Conservation (phyloP, 2,888 invertebrate genomes). For the Tinea trinotella region DNA sequence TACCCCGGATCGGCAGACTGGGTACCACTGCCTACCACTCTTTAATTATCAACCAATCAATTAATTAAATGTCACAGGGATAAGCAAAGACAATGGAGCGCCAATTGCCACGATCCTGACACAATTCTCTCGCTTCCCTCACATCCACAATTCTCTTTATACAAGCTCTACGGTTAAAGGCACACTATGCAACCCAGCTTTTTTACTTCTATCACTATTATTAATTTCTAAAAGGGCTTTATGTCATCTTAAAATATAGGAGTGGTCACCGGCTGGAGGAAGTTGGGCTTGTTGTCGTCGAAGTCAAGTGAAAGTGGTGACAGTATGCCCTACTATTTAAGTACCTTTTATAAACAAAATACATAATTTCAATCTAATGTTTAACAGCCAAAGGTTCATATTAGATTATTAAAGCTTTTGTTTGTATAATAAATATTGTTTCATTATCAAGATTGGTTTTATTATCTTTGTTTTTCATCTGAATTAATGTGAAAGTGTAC, state of each 20-base stretch:
- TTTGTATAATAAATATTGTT: background rate
- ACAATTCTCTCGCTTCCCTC: too few species aligned
- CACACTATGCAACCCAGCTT: too few species aligned
- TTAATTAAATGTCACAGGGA: background rate
- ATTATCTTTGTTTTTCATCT: background rate
- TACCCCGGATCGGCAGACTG: too few species aligned
- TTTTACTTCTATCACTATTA: too few species aligned
- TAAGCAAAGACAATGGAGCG: too few species aligned
- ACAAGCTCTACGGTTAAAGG: too few species aligned
- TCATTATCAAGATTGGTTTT: background rate
- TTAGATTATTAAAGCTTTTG: background rate
- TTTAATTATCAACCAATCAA: too few species aligned
- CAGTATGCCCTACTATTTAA: background rate
- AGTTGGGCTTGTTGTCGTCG: background rate
- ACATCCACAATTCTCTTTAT: too few species aligned
- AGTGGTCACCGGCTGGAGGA: background rate
- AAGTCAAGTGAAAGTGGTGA: conserved; percentile 11
- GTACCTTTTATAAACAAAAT: background rate
- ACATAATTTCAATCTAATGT: background rate
- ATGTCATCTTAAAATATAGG: background rate
- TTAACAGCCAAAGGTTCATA: background rate
- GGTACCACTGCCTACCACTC: too few species aligned
- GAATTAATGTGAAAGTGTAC: background rate
- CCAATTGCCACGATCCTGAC: too few species aligned
- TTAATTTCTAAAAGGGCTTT: background rate